Conservation (phyloP, 2,113 vertebrate genomes). For the Polyodon spathula region DNA sequence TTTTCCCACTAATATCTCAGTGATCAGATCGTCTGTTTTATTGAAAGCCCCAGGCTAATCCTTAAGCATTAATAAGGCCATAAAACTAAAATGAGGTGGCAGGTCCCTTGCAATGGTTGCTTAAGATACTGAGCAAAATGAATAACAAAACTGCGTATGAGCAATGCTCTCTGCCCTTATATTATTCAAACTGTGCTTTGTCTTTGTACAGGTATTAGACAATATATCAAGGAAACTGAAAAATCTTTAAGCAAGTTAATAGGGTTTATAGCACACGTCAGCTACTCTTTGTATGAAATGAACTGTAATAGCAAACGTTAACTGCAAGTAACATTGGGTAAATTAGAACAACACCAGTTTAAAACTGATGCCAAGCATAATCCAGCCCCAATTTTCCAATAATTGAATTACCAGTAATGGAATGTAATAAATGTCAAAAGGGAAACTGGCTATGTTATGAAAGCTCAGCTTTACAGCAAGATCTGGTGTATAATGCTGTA, state of each 20-base stretch:
- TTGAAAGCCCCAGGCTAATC: slow-evolving; percentile 48
- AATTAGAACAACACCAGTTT: too few species aligned
- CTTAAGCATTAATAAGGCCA: slow-evolving; percentile 38
- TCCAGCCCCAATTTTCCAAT: too few species aligned
- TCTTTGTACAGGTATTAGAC: slow-evolving; percentile 8
- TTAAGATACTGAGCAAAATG: neutral
- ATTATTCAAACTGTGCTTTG: slow-evolving; percentile 7
- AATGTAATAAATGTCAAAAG: too few species aligned
- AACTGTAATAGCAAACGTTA: too few species aligned
- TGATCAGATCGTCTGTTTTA: slow-evolving; percentile 53
- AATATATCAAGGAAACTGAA: slow-evolving; percentile 15
- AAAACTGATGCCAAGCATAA: too few species aligned
- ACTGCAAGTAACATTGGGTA: too few species aligned
- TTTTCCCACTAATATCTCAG: slow-evolving; percentile 48
- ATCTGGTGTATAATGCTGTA: too few species aligned
- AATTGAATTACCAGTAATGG: too few species aligned
- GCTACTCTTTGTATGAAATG: neutral
- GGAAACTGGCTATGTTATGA: too few species aligned
- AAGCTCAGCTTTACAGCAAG: too few species aligned
- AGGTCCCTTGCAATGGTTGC: slow-evolving; percentile 23
- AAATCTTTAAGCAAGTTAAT: slow-evolving; percentile 8
- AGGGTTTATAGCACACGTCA: neutral
- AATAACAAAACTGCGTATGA: neutral
- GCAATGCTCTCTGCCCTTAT: slow-evolving; percentile 7
- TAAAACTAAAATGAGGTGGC: slow-evolving; percentile 43